Conservation (phyloP, 1,140 invertebrate genomes). For the Aphelenchoides besseyi region DNA sequence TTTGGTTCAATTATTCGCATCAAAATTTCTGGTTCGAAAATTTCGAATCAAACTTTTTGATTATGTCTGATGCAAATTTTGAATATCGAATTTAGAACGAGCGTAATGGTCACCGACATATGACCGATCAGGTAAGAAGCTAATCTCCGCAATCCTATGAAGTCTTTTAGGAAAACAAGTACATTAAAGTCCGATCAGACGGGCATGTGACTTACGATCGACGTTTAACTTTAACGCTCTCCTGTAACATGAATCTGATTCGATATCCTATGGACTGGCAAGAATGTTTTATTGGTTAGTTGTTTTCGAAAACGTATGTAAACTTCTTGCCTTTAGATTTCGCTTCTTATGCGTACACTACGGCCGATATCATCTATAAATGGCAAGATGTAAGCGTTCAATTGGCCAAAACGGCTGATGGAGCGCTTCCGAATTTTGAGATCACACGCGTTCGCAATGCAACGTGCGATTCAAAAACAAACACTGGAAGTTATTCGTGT, state of each 20-base stretch:
- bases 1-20: too few species aligned
- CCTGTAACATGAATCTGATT: constrained; percentile 91
- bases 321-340: constrained; percentile 15
- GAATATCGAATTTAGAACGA: too few species aligned
- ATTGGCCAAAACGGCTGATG: constrained; percentile 40
- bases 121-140: constrained; percentile 69
- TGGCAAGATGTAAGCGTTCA: constrained; percentile 76
- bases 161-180: constrained; percentile 41
- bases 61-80: too few species aligned
- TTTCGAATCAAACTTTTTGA: too few species aligned
- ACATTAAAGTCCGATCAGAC: constrained; percentile 38
- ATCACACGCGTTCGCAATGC: constrained; percentile 33
- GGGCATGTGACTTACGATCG: constrained; percentile 42
- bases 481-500: constrained; percentile 66
- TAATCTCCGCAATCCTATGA: not conserved
- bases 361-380: constrained; percentile 82
- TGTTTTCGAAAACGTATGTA: too few species aligned
- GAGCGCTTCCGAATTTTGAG: constrained; percentile 49
- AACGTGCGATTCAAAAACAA: constrained; percentile 43
- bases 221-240: constrained; percentile 69
- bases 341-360: constrained; percentile 78
- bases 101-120: constrained; percentile 87
- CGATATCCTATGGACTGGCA: constrained; percentile 84
- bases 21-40: too few species aligned
- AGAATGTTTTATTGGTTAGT: constrained; percentile 84